Evolutionary conservation across 2,888 invertebrate species (phyloP).

Genomic region (Baccha elongata): DNA sequence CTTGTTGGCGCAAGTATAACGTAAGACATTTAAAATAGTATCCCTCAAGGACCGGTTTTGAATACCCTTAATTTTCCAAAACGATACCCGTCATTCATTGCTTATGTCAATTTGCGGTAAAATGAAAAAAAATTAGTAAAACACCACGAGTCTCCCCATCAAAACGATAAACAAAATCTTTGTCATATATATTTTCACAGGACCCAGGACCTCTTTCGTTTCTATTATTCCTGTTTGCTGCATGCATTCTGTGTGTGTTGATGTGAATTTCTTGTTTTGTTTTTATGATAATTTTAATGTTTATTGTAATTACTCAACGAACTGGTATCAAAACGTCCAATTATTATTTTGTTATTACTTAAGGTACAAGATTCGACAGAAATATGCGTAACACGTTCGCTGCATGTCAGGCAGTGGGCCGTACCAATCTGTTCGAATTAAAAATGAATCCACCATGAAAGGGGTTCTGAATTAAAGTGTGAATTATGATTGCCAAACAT

Average conservation of each 20-base stretch:
- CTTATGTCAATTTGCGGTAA: conserved; percentile 44
- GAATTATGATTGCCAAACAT: conserved; percentile 65
- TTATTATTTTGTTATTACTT: conserved; percentile 63
- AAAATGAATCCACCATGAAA: conserved; percentile 23
- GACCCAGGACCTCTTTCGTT: no score
- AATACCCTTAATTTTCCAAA: conserved; percentile 46
- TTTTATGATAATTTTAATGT: conserved; percentile 67
- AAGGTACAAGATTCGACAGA: conserved; percentile 45
- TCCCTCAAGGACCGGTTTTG: conserved; percentile 65
- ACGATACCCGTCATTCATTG: conserved; percentile 30
- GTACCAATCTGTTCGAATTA: conserved; percentile 71
- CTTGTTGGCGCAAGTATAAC: conserved; percentile 62
- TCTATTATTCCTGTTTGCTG: background rate
- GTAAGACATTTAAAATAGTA: conserved; percentile 59
- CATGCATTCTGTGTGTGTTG: background rate
- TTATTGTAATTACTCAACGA: conserved; percentile 73
- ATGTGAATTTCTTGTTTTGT: conserved; percentile 38
- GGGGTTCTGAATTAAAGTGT: conserved; percentile 60
- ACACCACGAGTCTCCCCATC: conserved; percentile 64
- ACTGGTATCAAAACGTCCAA: conserved; percentile 73
- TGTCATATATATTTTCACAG: conserved; percentile 14
- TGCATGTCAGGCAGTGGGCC: conserved; percentile 57
- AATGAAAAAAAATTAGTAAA: no score
- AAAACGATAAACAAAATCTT: background rate
- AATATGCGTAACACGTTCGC: conserved; percentile 49